phyloP scores from a whole-genome alignment of 2,113 vertebrate species.

The Cricetomys ansorgei region DNA sequence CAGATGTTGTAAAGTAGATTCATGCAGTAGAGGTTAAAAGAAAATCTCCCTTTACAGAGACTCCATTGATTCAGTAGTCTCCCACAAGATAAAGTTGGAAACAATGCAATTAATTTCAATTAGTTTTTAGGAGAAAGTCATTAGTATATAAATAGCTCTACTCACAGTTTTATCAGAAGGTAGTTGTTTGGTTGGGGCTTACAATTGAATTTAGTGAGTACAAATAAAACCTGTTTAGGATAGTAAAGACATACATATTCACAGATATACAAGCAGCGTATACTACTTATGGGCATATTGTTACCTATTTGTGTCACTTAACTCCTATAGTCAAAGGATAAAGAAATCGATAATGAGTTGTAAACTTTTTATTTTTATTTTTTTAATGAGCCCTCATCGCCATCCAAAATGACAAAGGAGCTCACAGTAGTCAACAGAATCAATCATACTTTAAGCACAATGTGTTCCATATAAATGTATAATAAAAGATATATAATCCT shows the following conservation, averaged over 20 bases:
- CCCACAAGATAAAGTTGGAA: background rate
- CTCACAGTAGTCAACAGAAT: background rate
- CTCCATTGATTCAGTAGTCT: background rate
- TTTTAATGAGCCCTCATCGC: background rate
- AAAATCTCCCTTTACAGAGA: background rate
- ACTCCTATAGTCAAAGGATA: background rate
- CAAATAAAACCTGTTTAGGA: background rate
- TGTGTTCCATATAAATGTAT: background rate
- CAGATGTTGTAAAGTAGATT: background rate
- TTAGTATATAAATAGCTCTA: background rate
- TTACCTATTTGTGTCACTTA: background rate
- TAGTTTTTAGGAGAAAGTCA: background rate
- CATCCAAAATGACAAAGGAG: background rate
- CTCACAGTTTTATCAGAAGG: background rate
- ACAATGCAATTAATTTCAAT: background rate
- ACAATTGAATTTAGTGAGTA: constrained; percentile 2
- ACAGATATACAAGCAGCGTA: background rate
- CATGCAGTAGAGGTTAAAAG: background rate
- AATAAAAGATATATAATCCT: background rate
- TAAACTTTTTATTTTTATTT: background rate
- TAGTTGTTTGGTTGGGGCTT: background rate
- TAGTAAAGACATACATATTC: background rate
- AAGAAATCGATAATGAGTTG: background rate
- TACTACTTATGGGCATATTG: background rate
- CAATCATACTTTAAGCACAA: background rate